Conservation (phyloP, 2,888 invertebrate genomes). For the Pilophorus perplexus region DNA sequence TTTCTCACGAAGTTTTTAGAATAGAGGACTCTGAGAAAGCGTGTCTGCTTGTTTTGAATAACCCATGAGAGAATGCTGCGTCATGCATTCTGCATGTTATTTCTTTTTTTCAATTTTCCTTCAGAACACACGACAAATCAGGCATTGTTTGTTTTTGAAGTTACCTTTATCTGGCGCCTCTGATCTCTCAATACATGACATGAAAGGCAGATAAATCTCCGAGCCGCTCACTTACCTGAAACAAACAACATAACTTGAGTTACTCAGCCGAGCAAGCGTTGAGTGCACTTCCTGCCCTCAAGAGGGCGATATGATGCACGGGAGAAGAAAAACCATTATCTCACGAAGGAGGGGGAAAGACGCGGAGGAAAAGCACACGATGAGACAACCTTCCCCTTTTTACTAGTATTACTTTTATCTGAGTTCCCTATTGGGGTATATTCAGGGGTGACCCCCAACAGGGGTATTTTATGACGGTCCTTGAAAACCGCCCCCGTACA, state of each 20-base stretch:
- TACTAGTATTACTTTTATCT: conserved; percentile 31
- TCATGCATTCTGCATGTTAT: too few relatives aligned
- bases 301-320: conserved; percentile 28
- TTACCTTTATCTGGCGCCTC: too few relatives aligned
- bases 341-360: not conserved
- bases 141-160: too few relatives aligned
- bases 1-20: too few relatives aligned
- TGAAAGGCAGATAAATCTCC: conserved; percentile 4
- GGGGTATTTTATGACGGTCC: not conserved
- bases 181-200: too few relatives aligned
- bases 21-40: too few relatives aligned
- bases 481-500: conserved; percentile 19
- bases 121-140: too few relatives aligned
- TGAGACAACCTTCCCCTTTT: conserved; percentile 15
- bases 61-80: too few relatives aligned
- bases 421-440: too few relatives aligned
- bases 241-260: conserved; percentile 35
- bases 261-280: conserved; percentile 5
- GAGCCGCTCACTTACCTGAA: conserved; percentile 21
- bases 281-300: conserved; percentile 27
- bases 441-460: not conserved
- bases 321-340: conserved; percentile 31
- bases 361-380: too few relatives aligned
- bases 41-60: too few relatives aligned
- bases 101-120: too few relatives aligned